A percentile compares a stretch with the other conserved stretches of the same genome.
Evolutionary conservation across 2,797 vertebrate genomes (phyloP).

Genomic region (Tachyglossus aculeatus): DNA sequence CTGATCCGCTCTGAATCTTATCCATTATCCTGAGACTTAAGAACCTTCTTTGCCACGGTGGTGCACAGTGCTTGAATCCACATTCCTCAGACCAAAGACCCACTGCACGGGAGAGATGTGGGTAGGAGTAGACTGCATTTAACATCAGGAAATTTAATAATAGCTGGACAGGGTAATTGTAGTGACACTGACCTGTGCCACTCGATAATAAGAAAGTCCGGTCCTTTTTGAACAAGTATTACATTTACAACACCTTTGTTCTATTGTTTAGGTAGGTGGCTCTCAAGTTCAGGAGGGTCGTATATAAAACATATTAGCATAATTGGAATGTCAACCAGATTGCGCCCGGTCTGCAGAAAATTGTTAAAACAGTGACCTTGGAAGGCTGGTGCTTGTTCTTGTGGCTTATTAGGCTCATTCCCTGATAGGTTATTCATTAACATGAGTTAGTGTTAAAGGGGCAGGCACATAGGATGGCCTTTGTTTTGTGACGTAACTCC

Average conservation of each 20-base stretch:
- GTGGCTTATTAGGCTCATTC: slow-evolving; percentile 21
- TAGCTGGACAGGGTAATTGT: slow-evolving; percentile 61
- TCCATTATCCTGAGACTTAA: neutral
- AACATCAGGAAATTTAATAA: slow-evolving; percentile 52
- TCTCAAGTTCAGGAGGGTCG: slow-evolving; percentile 31
- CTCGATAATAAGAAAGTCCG: slow-evolving; percentile 48
- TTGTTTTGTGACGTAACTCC: too few species aligned
- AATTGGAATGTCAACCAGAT: slow-evolving; percentile 13
- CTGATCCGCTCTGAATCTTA: too few species aligned
- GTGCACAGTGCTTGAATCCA: too few species aligned
- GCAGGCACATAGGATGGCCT: too few species aligned
- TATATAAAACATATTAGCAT: slow-evolving; percentile 37
- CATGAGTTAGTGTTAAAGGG: too few species aligned
- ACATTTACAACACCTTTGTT: slow-evolving; percentile 55
- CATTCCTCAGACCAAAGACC: neutral
- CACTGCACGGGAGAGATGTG: neutral
- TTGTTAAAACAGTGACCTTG: slow-evolving; percentile 38
- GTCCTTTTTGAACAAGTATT: slow-evolving; percentile 62
- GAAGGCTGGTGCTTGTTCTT: neutral
- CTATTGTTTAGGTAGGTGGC: slow-evolving; percentile 36
- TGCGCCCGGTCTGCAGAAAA: slow-evolving; percentile 14
- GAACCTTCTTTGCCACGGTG: slow-evolving; percentile 9
- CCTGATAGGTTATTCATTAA: too few species aligned
- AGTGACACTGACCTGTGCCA: slow-evolving; percentile 58
- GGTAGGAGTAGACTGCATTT: slow-evolving; percentile 21